Base-by-base conservation (phyloP, 2,888 invertebrate species). In the Acanthosepion lycidas region DNA sequence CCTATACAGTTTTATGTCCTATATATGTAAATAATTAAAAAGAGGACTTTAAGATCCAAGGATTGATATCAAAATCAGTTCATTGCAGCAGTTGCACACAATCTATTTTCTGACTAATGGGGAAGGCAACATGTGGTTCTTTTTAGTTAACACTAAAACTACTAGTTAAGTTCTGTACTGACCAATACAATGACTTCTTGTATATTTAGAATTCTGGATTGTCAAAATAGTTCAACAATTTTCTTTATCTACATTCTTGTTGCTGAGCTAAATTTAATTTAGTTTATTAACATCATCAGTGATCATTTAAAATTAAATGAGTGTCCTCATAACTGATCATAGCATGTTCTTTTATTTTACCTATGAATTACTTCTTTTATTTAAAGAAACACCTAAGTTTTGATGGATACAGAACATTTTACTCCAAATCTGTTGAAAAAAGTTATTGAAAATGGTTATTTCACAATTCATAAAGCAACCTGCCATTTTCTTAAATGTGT, bases 111-210 rank as follows among this genome's bases (percentile, higher is more conserved):
- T 78, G 78, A 78, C 78, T 78, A 78, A 78, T 78, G 33, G n/a
- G 4, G 78, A 78, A 8, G n/a, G n/a, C n/a, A 78, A 78, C 78
- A 78, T 78, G 78, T 78, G 78, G 78, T 33, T n/a, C n/a, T 78
- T 78, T 78, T 78, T 78, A n/a, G n/a, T 78, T 78, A 78, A 78
- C 78, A 78, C 78, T n/a, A 78, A 78, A n/a, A n/a, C 78, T 78
- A 78, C n/a, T 78, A 18, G 78, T 78, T 78, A 78, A n/a, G n/a
- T 78, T 33, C n/a, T 78, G 15, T 78, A 33, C 33, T 78, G n/a
- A 78, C 78, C 78, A n/a, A 78, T 78, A 15, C n/a, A 78, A n/a
- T n/a, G 78, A 9, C n/a, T 78, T 78, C n/a, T 78, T 78, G 4
- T 78, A n/a, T 78, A 78, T 78, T 78, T 78, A n/a, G n/a, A 15